Base-by-base conservation (phyloP, 2,888 invertebrate species). In the Tenthredo amoena region DNA sequence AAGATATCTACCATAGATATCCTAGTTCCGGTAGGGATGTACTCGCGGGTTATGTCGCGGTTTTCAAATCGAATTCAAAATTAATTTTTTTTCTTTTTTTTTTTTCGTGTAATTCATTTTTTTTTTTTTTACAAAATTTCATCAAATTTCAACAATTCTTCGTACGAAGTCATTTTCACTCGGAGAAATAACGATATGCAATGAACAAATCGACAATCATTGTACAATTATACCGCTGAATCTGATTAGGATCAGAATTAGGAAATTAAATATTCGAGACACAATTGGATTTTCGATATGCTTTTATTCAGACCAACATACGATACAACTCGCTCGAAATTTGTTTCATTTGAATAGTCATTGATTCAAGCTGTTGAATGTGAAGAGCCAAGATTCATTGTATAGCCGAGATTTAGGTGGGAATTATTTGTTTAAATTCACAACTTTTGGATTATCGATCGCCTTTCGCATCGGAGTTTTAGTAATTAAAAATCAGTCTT, bases 401-500 rank as follows among this genome's bases (percentile, higher is more conserved):
- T 47, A 12, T 4, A 47, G 12, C 47, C 3, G 1, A 47, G 47
- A 15, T 47, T 47, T 3, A 15, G 47, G 15, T 47, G 15, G 12
- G 47, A 47, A 47, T 50, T 50, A 50, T 50, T 50, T 0, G 4
- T 18, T 50, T n/a, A 5, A 50, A 18, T 50, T 50, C 6, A 18
- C 50, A 50, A 6, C 50, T 18, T 50, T n/a, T 6, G 6, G 50
- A 50, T 50, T 5, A 18, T 50, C n/a, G n/a, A 50, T n/a, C 18
- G 50, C 5, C 18, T 50, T 50, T 18, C 6, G 50, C 18, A 50
- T 1, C 18, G 18, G 50, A 50, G 55, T 55, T 55, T n/a, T 5
- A n/a, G 55, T 55, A 55, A n/a, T n/a, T 87, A 89, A 86, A 88
- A 90, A 50, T 87, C 83, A 50, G 88, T 83, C 71, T 91, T 88